Conservation (phyloP, 2,113 vertebrate genomes). For the Pungitius pungitius region DNA sequence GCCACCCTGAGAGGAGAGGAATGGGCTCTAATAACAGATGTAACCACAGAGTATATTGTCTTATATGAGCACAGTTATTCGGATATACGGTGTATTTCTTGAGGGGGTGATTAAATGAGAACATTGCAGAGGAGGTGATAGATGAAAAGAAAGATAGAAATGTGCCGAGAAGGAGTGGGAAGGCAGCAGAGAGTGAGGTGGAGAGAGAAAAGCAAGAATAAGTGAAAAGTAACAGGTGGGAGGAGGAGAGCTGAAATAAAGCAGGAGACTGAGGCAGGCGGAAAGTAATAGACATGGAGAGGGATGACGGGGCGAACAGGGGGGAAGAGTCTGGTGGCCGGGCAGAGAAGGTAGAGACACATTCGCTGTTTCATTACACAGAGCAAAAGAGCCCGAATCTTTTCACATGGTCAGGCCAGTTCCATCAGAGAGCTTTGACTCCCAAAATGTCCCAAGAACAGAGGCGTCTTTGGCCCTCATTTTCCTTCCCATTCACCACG, state of each 20-base stretch:
- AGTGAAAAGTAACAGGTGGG: constrained; percentile 78
- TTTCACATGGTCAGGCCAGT: constrained; percentile 64
- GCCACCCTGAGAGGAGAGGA: constrained; percentile 62
- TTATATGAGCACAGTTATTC: constrained; percentile 72
- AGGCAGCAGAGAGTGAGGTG: constrained; percentile 62
- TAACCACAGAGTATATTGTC: constrained; percentile 73
- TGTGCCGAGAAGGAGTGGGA: constrained; percentile 74
- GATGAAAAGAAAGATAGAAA: constrained; percentile 76
- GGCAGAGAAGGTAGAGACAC: constrained; percentile 48
- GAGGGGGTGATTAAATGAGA: constrained; percentile 84
- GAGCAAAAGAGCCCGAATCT: constrained; percentile 48
- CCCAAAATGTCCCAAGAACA: constrained; percentile 58
- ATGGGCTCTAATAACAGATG: constrained; percentile 68
- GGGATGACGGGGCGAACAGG: constrained; percentile 22
- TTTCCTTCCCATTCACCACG: constrained; percentile 39
- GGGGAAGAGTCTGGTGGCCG: constrained; percentile 52
- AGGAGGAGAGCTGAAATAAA: constrained; percentile 64
- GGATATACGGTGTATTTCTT: constrained; percentile 76
- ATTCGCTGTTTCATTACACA: constrained; percentile 73
- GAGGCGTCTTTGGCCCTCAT: constrained; percentile 42
- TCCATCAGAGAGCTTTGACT: constrained; percentile 63
- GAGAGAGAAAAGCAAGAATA: constrained; percentile 59
- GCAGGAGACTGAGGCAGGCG: constrained; percentile 46
- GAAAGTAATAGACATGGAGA: constrained; percentile 57
- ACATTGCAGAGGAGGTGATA: constrained; percentile 83